These are phyloP conservation scores for Cephus rjabovi DNA, from an alignment of 2,888 invertebrate genomes.

Conservation along the genomic window DNA sequence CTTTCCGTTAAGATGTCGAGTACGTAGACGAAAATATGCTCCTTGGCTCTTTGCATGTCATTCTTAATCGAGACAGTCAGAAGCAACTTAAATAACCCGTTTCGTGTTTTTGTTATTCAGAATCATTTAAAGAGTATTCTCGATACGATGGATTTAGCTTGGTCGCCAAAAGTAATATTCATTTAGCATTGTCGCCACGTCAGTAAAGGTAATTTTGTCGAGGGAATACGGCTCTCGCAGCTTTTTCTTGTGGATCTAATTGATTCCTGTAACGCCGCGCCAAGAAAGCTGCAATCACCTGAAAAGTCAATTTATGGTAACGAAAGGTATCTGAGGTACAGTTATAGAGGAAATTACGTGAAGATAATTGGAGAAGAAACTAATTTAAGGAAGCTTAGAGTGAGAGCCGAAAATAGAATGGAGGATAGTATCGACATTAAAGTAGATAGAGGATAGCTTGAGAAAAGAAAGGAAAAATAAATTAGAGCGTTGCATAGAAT, in stretches of 20 bases:
- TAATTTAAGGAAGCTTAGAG: not conserved
- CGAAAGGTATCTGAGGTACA: not conserved
- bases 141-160: constrained; percentile 21
- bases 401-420: not conserved
- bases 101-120: not conserved
- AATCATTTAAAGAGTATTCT: constrained; percentile 26
- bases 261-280: constrained; percentile 85
- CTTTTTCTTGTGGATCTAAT: constrained; percentile 79
- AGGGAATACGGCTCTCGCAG: constrained; percentile 81
- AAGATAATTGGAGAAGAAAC: not conserved
- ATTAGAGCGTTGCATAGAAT: not conserved
- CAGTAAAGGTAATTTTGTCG: constrained; percentile 70
- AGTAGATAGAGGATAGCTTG: not conserved
- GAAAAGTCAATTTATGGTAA: constrained; percentile 52
- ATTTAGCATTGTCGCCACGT: constrained; percentile 23
- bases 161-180: not conserved
- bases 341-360: not conserved
- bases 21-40: not conserved
- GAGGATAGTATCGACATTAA: not conserved
- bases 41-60: not conserved
- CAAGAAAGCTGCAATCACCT: constrained; percentile 86
- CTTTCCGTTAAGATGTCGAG: not conserved
- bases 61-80: not conserved
- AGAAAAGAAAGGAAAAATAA: not conserved
- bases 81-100: not conserved